phyloP scores from a whole-genome alignment of 2,888 invertebrate genomes.

The Trachelus troglodyta region DNA sequence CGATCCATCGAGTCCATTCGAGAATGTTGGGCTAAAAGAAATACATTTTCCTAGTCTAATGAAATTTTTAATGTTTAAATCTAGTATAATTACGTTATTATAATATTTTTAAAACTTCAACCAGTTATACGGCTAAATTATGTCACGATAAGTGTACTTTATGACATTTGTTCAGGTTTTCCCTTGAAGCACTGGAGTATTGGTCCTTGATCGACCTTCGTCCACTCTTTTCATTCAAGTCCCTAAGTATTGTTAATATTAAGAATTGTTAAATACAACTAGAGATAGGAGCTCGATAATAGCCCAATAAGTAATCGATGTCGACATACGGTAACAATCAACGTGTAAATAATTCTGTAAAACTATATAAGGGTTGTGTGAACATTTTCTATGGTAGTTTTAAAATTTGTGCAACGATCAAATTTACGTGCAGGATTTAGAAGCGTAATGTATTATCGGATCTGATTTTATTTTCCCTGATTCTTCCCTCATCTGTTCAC shows the following conservation, averaged over 20 bases:
- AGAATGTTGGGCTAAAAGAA: not conserved
- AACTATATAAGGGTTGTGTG: constrained; percentile 19
- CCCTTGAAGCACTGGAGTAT: not conserved
- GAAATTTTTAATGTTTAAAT: constrained; percentile 23
- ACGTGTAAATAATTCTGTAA: constrained; percentile 28
- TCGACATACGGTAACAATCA: constrained; percentile 33
- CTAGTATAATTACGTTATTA: constrained; percentile 9
- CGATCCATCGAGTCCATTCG: not conserved
- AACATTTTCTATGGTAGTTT: constrained; percentile 46
- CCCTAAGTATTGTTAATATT: constrained; percentile 40
- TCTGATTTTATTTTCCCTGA: constrained; percentile 8
- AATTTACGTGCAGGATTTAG: constrained; percentile 31
- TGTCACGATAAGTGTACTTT: not conserved
- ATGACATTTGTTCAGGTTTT: not conserved
- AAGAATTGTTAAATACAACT: constrained; percentile 27
- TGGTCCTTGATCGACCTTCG: not conserved
- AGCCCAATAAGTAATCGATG: constrained; percentile 34
- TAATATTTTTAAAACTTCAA: constrained; percentile 2
- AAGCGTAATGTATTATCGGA: not conserved
- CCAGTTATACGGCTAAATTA: not conserved
- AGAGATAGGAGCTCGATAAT: constrained; percentile 20
- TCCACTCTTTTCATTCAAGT: not conserved
- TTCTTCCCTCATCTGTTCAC: constrained; percentile 6
- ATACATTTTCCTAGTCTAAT: constrained; percentile 24
- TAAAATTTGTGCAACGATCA: constrained; percentile 50